These are phyloP conservation scores for Euura saliciscinereae DNA, from an alignment of 1,140 invertebrate species.

Conservation along the genomic window DNA sequence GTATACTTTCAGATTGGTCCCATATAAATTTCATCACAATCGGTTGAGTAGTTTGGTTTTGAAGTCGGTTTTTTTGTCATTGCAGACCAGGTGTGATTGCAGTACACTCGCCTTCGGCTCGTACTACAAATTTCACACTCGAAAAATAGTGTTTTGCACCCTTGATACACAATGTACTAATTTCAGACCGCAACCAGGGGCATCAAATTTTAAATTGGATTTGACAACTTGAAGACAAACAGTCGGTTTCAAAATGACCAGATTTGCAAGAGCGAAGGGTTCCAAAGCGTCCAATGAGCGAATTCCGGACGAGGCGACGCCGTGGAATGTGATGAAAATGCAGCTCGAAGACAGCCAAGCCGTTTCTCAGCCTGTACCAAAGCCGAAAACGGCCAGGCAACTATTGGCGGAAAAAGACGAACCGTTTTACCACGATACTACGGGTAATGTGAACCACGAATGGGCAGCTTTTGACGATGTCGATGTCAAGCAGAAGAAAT, in stretches of 20 bases:
- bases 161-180: too few species aligned
- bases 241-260: conserved; percentile 64
- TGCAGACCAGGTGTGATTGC: too few species aligned
- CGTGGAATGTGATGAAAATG: conserved; percentile 75
- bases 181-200: too few species aligned
- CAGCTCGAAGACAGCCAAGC: conserved; percentile 52
- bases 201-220: too few species aligned
- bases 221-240: too few species aligned
- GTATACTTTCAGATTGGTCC: too few species aligned
- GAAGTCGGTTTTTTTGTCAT: too few species aligned
- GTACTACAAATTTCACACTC: too few species aligned
- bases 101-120: too few species aligned
- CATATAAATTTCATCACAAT: too few species aligned
- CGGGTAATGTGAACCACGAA: conserved; percentile 32
- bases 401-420: conserved; percentile 41
- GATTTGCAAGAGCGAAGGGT: conserved; percentile 75
- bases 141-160: too few species aligned
- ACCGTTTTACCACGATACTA: conserved; percentile 26
- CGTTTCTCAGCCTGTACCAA: conserved; percentile 49
- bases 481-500: not conserved
- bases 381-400: conserved; percentile 47
- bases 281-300: conserved; percentile 76
- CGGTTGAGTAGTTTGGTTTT: too few species aligned
- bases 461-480: conserved; percentile 49
- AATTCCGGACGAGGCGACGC: conserved; percentile 70